Base-by-base conservation (phyloP, 1,140 invertebrate genomes). In the Adoxophyes honmai region DNA sequence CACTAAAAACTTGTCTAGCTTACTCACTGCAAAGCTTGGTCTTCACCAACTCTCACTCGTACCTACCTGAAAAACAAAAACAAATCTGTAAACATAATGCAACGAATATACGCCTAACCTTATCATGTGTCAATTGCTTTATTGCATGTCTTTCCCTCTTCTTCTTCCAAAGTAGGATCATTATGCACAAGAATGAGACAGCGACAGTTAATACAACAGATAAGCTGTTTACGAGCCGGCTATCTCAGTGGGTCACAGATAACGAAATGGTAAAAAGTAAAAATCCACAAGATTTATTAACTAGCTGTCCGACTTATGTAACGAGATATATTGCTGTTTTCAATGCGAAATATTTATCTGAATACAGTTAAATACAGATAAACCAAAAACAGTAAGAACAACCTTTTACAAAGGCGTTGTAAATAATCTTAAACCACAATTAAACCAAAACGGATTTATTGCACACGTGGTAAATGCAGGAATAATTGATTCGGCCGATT, bases 201-300 rank as follows among this genome's bases (percentile, higher is more conserved):
- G 15, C 10, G 10, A 33, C 4, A 28, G 4, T 28, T 28, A 28
- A 28, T 16, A 1, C 18, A 48, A 33, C 42, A 48, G 42, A 48
- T 48, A 48, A 48, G 42, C 42, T 48, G 60, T 59, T 70, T 62
- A 61, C 59, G 55, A 36, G 35, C 13, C 44, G 62, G 21, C 21
- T 74, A 74, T 74, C 68, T 70, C 44, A 68, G 39, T 74, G 63
- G 71, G 71, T 68, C 71, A 71, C 15, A 55, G 68, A 70, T 70
- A 70, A 66, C 57, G 36, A 36, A 33, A 8, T 35, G 16, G 37
- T 54, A 48, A 35, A 53, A 64, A 70, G 37, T 54, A 48, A 35
- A 53, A 64, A 70, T 64, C 68, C 61, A 48, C 11, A 48, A 48
- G 42, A 48, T 33, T 48, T 48, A 48, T 48, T 48, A 28, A 28